phyloP scores from a whole-genome alignment of 1,140 invertebrate species.

The Tetraneura akinire region DNA sequence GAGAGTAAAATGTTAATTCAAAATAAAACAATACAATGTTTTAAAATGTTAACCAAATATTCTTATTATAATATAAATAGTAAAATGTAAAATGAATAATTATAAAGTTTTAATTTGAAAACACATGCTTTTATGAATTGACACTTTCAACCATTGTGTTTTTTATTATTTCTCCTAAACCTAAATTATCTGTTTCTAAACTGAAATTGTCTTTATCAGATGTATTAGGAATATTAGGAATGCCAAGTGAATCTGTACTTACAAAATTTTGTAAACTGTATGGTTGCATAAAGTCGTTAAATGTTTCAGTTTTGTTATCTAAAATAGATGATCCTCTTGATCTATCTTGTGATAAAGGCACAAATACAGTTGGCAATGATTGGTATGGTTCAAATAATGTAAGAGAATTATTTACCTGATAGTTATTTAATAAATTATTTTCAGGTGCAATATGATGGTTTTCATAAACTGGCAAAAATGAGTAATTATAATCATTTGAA shows the following conservation, averaged over 20 bases:
- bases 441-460: neutral
- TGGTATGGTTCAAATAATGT: slow-evolving; percentile 30
- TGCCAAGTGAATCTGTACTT: neutral
- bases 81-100: too few species aligned
- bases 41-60: too few species aligned
- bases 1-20: too few species aligned
- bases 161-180: slow-evolving; percentile 89
- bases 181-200: slow-evolving; percentile 75
- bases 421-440: slow-evolving; percentile 21
- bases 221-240: slow-evolving; percentile 8
- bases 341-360: neutral
- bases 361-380: neutral
- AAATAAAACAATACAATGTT: too few species aligned
- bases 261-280: slow-evolving; percentile 11
- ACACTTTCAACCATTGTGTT: slow-evolving; percentile 90
- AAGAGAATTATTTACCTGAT: slow-evolving; percentile 36
- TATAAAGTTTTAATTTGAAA: too few species aligned
- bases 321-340: neutral
- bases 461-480: slow-evolving; percentile 30
- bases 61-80: too few species aligned
- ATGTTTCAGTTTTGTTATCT: slow-evolving; percentile 26
- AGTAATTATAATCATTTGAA: slow-evolving; percentile 30
- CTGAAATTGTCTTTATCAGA: neutral
- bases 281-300: neutral
- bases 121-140: slow-evolving; percentile 66